phyloP scores from a whole-genome alignment of 1,140 invertebrate genomes.

The Camponotus pennsylvanicus region DNA sequence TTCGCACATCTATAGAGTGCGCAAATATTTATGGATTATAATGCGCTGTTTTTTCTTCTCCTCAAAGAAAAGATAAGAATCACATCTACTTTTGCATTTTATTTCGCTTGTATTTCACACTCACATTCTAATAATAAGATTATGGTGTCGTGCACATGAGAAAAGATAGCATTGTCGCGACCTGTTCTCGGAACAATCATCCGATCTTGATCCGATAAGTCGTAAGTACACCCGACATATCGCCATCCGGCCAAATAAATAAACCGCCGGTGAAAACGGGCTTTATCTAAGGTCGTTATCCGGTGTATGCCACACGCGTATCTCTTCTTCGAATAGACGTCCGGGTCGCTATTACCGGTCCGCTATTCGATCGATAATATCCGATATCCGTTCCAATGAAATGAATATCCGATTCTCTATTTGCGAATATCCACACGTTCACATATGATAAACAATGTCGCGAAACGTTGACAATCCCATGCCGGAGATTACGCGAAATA shows the following conservation, averaged over 20 bases:
- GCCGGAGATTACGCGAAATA: slow-evolving; percentile 12
- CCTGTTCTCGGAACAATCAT: slow-evolving; percentile 45
- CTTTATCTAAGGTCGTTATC: slow-evolving; percentile 46
- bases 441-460: not conserved
- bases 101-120: not conserved
- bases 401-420: slow-evolving; percentile 17
- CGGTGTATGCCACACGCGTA: not conserved
- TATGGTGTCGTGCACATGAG: not conserved
- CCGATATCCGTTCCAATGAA: slow-evolving; percentile 40
- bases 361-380: slow-evolving; percentile 44
- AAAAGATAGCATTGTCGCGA: not conserved
- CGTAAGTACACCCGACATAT: slow-evolving; percentile 8
- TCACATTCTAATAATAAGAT: slow-evolving; percentile 35
- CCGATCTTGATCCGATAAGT: slow-evolving; percentile 56
- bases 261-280: slow-evolving; percentile 18
- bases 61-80: not conserved
- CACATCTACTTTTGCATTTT: not conserved
- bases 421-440: not conserved
- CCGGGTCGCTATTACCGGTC: slow-evolving; percentile 38
- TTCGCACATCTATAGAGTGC: not conserved
- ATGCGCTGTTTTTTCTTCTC: not conserved
- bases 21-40: not conserved
- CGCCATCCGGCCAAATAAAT: slow-evolving; percentile 41
- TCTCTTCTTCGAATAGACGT: slow-evolving; percentile 20
- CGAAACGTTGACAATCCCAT: slow-evolving; percentile 15